Evolutionary conservation across 1,140 invertebrate species (phyloP), one percentile per base, ranked within the genome.

Genomic region (Drosophila sucinea): DNA sequence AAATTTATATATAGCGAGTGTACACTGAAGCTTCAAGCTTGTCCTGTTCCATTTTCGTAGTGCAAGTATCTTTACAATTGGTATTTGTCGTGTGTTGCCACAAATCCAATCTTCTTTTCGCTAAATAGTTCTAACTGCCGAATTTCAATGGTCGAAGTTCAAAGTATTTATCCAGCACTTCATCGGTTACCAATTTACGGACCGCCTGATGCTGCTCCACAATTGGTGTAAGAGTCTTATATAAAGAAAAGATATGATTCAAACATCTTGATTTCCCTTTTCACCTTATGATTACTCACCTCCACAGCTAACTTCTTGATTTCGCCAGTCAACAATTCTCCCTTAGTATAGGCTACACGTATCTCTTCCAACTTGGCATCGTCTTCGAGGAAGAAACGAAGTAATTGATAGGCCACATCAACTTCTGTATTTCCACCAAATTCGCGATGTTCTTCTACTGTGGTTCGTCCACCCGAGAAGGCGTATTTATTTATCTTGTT

Each of bases 401-500:
- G 93, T 94, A 99, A 99, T 92, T 99, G 98, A 93, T 95, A 99
- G 0, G 98, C 96, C 61, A 98, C 96, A 93, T 99, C 99, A 3
- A 99, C 95, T 77, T 98, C 96, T 91, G 98, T 99, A 92, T 99
- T 97, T 3, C 99, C 99, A 38, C 99, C 98, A 54, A 96, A 93
- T 91, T 95, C 93, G 75, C 96, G 93, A 91, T 99, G 99, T 91
- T 99, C 97, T 92, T 99, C 98, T 0, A 99, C 93, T 0, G 98
- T 99, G 10, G 95, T 94, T 86, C 96, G 96, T 30, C 99, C 99
- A 32, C 99, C 99, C 61, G 98, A 99, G 93, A 99, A 99, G 29
- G 99, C 99, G 93, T 99, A 97, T 93, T 99, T 99, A 91, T 99
- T 99, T 40, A 98, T 96, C 96, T 97, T 99, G 91, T 97, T 98